Evolutionary conservation across 2,888 invertebrate species (phyloP), one percentile per base, ranked within the genome.

Genomic region (Argynnis bischoffii): DNA sequence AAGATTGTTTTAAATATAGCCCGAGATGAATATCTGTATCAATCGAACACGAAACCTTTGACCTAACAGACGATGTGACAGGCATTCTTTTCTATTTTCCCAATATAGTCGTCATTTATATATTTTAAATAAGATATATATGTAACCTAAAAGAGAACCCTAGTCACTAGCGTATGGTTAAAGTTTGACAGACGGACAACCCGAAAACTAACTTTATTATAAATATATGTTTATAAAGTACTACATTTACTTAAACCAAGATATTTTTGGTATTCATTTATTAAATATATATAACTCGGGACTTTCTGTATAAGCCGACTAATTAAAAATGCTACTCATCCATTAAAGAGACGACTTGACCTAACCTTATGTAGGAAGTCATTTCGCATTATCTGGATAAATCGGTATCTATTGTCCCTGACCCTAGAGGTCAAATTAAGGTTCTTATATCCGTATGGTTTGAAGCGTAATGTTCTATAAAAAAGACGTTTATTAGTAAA

Each of bases 381-480:
- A 55, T 66, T 35, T 61, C 61, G 50, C 50, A 61, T 66, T 61
- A 66, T 51, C 66, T 60, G 55, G 53, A 66, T 66, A 60, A 66
- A 66, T 55, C 59, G 54, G 54, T 55, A 66, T 66, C 66, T 60
- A 61, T 47, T 48, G 54, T 66, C 66, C 66, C 55, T 66, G 66
- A 66, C 66, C 14, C 60, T 47, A 13, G 54, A 47, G 66, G 60
- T 66, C 66, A 66, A 55, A 61, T 55, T 53, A 54, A 64, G 51
- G 59, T 60, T 66, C 66, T 61, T 18, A 55, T 47, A 66, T 65
- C 65, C 65, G 65, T 59, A 46, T 53, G 56, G 56, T 50, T 46
- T 14, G 41, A 35, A 41, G 56, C 55, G 14, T 50, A 48, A 50
- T 56, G 56, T 46, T 26, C 26, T 46, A 57, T 18, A 35, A 61